Conservation (phyloP, 2,113 vertebrate genomes). For the Benitochromis conjunctus region DNA sequence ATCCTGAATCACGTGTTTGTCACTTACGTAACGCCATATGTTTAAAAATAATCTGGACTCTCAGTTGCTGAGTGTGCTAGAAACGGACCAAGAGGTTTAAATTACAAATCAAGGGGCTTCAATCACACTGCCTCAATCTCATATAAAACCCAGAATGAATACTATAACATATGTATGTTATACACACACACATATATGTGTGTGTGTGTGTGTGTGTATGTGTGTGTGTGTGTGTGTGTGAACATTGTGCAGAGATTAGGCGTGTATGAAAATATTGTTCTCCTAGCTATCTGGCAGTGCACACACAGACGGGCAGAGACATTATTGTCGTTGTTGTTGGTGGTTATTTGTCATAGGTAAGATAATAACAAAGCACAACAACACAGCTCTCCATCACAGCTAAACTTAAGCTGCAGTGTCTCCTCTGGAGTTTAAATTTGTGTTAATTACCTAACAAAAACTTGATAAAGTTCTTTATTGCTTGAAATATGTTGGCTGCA, state of each 20-base stretch:
- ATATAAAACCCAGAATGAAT: not conserved
- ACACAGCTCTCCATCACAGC: not conserved
- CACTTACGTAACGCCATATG: not conserved
- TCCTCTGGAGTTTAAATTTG: not conserved
- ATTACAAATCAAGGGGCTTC: not conserved
- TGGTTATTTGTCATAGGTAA: not conserved
- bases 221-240: no score
- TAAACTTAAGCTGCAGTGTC: not conserved
- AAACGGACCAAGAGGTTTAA: not conserved
- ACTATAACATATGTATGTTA: not conserved
- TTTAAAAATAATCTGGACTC: not conserved
- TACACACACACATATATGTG: no score
- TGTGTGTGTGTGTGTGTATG: no score
- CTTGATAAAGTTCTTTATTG: not conserved
- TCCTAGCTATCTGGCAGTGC: no score
- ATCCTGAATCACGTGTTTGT: slow-evolving; percentile 1
- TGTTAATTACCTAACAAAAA: no score
- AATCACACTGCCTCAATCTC: not conserved
- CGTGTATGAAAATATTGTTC: no score
- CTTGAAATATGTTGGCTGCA: not conserved
- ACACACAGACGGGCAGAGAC: not conserved
- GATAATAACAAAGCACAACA: not conserved
- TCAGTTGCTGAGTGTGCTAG: not conserved
- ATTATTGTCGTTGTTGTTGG: not conserved
- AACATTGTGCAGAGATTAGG: no score